These are phyloP conservation scores for Sesia apiformis DNA, from an alignment of 2,888 invertebrate species.

Conservation along the genomic window DNA sequence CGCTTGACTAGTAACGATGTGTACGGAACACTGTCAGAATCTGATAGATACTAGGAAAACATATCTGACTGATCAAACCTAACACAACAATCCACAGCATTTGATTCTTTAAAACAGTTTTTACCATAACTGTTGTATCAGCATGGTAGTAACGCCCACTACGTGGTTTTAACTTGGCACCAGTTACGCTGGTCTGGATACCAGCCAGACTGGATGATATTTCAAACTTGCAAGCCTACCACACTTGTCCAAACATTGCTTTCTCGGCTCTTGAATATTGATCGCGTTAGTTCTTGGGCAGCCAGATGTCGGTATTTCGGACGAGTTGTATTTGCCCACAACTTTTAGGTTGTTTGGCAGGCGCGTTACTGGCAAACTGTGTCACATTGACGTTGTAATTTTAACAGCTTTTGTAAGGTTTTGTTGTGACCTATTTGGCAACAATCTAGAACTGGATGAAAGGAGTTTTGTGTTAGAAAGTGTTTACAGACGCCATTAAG, in stretches of 20 bases:
- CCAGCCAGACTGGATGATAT: not conserved
- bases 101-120: no score
- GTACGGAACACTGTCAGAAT: no score
- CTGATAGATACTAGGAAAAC: no score
- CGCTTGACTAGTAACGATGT: no score
- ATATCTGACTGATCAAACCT: no score
- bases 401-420: not conserved
- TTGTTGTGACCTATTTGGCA: not conserved
- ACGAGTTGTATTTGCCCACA: not conserved
- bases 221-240: not conserved
- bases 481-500: not conserved
- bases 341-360: not conserved
- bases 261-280: constrained; percentile 4
- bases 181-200: not conserved
- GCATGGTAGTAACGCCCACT: no score
- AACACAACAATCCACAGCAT: no score
- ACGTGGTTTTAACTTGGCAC: not conserved
- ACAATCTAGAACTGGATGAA: not conserved
- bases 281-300: constrained; percentile 1
- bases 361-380: not conserved
- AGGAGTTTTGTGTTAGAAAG: not conserved
- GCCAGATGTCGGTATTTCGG: constrained; percentile 3
- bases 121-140: no score
- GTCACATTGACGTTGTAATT: not conserved
- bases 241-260: not conserved